Conservation (phyloP, 2,888 invertebrate species). For the Agriotes lineatus region DNA sequence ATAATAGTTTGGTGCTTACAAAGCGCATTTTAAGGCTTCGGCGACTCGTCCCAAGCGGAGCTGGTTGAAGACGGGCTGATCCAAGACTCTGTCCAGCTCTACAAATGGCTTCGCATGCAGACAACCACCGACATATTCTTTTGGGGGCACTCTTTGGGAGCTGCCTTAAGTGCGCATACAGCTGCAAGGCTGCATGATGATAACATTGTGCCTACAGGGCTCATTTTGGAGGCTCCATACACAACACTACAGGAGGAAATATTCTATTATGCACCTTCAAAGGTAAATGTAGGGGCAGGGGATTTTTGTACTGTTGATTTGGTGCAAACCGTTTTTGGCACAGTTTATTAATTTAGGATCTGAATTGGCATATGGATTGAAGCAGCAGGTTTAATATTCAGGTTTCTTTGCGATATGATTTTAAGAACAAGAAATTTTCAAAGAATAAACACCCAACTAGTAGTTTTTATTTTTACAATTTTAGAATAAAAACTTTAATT, state of each 20-base stretch:
- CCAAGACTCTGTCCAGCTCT: constrained; percentile 59
- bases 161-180: constrained; percentile 58
- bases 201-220: constrained; percentile 50
- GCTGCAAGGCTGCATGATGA: constrained; percentile 49
- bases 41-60: constrained; percentile 56
- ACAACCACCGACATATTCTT: constrained; percentile 57
- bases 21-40: constrained; percentile 56
- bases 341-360: too few relatives aligned
- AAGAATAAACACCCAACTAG: too few relatives aligned
- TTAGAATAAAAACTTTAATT: too few relatives aligned
- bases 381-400: too few relatives aligned
- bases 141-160: constrained; percentile 63
- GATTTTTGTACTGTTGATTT: too few relatives aligned
- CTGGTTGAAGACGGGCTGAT: constrained; percentile 59
- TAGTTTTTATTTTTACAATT: too few relatives aligned
- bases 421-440: too few relatives aligned
- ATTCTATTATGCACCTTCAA: constrained; percentile 13
- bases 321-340: too few relatives aligned
- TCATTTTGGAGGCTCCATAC: constrained; percentile 60
- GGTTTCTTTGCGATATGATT: too few relatives aligned
- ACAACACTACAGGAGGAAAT: constrained; percentile 57
- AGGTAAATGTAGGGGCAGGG: too few relatives aligned
- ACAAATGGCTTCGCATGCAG: constrained; percentile 54
- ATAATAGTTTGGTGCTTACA: neutral
- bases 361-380: too few relatives aligned